phyloP scores from a whole-genome alignment of 2,797 vertebrate genomes.

The Rhynchotus rufescens region DNA sequence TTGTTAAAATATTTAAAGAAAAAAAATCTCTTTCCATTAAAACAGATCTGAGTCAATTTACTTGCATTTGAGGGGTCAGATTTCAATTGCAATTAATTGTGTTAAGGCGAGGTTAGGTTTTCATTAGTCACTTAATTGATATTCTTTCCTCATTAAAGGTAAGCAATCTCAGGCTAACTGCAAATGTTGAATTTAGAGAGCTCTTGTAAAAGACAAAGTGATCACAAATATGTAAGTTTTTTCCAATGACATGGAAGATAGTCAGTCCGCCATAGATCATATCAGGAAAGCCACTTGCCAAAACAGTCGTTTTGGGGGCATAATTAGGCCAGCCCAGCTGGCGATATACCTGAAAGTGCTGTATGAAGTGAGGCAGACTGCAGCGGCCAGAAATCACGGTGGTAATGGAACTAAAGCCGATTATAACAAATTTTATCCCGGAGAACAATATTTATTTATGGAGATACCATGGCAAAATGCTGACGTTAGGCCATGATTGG shows the following conservation, averaged over 20 bases:
- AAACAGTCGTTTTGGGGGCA: not conserved
- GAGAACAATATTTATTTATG: not conserved
- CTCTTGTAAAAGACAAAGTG: not conserved
- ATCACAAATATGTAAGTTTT: not conserved
- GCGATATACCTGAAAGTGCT: not conserved
- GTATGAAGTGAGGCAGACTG: not conserved
- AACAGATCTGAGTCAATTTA: conserved; percentile 50
- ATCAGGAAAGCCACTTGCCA: not conserved
- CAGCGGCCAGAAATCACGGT: not conserved
- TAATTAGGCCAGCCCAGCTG: not conserved
- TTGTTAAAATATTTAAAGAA: conserved; percentile 59
- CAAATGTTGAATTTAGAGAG: conserved; percentile 28
- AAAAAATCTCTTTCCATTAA: conserved; percentile 20
- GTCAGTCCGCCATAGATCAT: not conserved
- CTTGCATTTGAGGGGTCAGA: conserved; percentile 34
- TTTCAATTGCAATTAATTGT: conserved; percentile 63
- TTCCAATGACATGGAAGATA: not conserved
- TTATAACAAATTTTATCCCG: not conserved
- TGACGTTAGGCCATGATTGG: not conserved
- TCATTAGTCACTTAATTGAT: conserved; percentile 53
- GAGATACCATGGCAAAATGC: not conserved
- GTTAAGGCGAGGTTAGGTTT: conserved; percentile 38
- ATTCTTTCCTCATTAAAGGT: conserved; percentile 45
- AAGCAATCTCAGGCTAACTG: conserved; percentile 25
- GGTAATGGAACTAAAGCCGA: not conserved